phyloP scores from a whole-genome alignment of 2,888 invertebrate genomes.

The Athripsodes cinereus region DNA sequence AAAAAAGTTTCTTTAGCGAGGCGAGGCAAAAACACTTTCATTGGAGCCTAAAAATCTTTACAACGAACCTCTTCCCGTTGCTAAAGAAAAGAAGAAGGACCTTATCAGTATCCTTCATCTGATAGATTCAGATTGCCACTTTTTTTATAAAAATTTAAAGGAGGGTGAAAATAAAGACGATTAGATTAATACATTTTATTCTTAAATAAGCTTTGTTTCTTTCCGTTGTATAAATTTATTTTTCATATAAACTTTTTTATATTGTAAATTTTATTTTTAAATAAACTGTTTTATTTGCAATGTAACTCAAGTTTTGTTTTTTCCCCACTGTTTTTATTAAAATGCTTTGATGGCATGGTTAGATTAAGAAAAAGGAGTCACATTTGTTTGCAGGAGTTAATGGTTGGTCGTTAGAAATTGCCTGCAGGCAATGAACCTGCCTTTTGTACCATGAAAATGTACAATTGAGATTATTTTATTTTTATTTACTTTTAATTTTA shows the following conservation, averaged over 20 bases:
- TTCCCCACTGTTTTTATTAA: background rate
- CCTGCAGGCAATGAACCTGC: too few species aligned
- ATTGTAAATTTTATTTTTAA: background rate
- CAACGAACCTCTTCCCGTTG: background rate
- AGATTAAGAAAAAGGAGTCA: background rate
- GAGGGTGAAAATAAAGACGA: background rate
- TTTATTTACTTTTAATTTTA: too few species aligned
- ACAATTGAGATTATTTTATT: too few species aligned
- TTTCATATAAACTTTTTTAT: too few species aligned
- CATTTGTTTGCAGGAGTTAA: background rate
- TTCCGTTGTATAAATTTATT: background rate
- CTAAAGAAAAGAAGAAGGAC: background rate
- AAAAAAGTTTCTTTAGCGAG: too few species aligned
- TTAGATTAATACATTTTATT: background rate
- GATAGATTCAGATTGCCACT: too few species aligned
- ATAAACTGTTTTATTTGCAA: background rate
- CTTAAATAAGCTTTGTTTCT: background rate
- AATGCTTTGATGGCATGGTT: background rate
- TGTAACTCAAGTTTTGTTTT: background rate
- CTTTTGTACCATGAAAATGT: too few species aligned
- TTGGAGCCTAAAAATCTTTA: background rate
- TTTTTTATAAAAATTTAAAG: background rate
- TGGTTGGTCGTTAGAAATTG: too few species aligned
- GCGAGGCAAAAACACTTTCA: background rate
- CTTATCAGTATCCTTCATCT: too few species aligned